A percentile compares a stretch with the other conserved stretches of the same genome.
These are phyloP conservation scores for Pteria penguin DNA, from an alignment of 2,888 invertebrate genomes.

Conservation along the genomic window DNA sequence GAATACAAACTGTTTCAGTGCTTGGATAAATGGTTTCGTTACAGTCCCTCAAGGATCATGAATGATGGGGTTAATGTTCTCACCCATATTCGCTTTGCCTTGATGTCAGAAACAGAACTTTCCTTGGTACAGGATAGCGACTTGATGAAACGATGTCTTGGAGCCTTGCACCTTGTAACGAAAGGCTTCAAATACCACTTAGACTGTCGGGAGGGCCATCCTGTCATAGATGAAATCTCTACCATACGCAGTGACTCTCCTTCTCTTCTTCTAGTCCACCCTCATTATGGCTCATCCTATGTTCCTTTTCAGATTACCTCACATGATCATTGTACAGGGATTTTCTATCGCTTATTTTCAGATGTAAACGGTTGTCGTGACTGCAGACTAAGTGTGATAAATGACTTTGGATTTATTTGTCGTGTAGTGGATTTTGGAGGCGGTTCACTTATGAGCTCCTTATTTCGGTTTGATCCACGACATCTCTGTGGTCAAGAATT, in stretches of 20 bases:
- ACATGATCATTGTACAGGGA: constrained; percentile 65
- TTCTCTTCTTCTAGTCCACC: constrained; percentile 69
- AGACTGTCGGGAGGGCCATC: constrained; percentile 72
- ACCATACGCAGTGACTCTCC: constrained; percentile 62
- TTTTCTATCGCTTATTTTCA: constrained; percentile 75
- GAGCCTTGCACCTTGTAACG: constrained; percentile 62
- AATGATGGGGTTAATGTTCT: constrained; percentile 62
- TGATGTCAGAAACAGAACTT: constrained; percentile 76
- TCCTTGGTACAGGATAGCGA: constrained; percentile 68
- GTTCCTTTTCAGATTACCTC: constrained; percentile 79
- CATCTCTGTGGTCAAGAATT: constrained; percentile 76
- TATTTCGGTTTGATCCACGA: constrained; percentile 78
- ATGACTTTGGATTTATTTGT: constrained; percentile 78
- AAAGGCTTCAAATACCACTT: constrained; percentile 72
- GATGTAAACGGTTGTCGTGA: constrained; percentile 78
- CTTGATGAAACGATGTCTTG: constrained; percentile 65
- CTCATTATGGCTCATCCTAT: constrained; percentile 73
- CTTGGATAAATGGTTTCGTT: constrained; percentile 74
- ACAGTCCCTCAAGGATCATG: constrained; percentile 60
- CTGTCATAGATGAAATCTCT: constrained; percentile 67
- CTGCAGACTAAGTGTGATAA: constrained; percentile 74
- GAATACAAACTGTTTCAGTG: constrained; percentile 73
- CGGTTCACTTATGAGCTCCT: constrained; percentile 77
- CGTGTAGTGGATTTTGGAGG: constrained; percentile 79
- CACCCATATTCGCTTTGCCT: constrained; percentile 72